A percentile compares a stretch with the other conserved stretches of the same genome.
phyloP scores from a whole-genome alignment of 64 coral and sea anemone species.

The Porites lutea region DNA sequence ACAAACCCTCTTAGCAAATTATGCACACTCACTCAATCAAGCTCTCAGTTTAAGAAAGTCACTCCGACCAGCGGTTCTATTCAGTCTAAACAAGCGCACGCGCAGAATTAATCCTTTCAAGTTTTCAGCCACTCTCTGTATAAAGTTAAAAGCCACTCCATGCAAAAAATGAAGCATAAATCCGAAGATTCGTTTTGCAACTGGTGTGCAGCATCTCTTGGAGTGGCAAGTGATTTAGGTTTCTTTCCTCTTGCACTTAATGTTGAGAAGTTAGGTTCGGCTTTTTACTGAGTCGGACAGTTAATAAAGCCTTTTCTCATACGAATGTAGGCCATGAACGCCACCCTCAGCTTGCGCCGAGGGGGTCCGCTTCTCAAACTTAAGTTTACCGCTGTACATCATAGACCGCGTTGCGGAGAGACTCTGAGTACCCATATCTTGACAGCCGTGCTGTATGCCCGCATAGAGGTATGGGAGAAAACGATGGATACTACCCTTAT shows the following conservation, averaged over 20 bases:
- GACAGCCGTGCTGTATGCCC: constrained; percentile 90
- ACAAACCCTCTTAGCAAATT: too few relatives aligned
- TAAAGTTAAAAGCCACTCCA: too few relatives aligned
- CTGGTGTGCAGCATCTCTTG: too few relatives aligned
- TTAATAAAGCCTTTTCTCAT: constrained; percentile 84
- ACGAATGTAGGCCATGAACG: constrained; percentile 87
- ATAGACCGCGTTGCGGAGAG: constrained; percentile 73
- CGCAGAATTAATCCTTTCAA: too few relatives aligned
- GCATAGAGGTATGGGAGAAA: constrained; percentile 79
- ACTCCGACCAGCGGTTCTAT: constrained; percentile 5
- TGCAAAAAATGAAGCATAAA: too few relatives aligned
- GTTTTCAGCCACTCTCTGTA: too few relatives aligned
- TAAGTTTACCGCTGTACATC: constrained; percentile 93
- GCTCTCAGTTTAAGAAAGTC: not conserved
- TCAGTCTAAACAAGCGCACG: not conserved
- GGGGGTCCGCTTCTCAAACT: constrained; percentile 79
- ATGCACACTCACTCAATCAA: too few relatives aligned
- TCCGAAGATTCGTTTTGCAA: too few relatives aligned
- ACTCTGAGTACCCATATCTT: constrained; percentile 84
- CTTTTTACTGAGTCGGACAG: too few relatives aligned
- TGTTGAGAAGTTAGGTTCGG: too few relatives aligned
- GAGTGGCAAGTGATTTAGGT: too few relatives aligned
- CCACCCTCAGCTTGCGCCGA: constrained; percentile 80
- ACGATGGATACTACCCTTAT: constrained; percentile 83
- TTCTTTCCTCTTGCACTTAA: not conserved